Percentiles rank a stretch among this genome's conserved stretches.
Conservation (phyloP, 2,113 vertebrate genomes). For the Alethe diademata region DNA sequence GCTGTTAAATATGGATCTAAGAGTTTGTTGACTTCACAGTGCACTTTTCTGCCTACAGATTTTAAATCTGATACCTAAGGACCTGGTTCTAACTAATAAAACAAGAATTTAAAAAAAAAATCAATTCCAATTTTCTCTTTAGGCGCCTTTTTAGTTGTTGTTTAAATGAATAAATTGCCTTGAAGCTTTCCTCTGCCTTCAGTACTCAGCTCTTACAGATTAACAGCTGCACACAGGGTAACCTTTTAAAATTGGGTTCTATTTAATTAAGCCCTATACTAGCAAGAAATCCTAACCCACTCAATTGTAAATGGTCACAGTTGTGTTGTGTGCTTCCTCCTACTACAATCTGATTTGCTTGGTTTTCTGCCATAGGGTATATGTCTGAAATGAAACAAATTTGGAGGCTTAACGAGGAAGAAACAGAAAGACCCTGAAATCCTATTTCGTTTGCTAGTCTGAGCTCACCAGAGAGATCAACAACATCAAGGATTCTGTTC, state of each 20-base stretch:
- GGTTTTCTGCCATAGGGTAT: constrained; percentile 34
- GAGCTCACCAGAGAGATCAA: background rate
- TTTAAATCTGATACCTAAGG: background rate
- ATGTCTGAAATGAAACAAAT: background rate
- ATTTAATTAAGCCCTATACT: constrained; percentile 38
- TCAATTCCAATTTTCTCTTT: background rate
- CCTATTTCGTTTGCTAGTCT: background rate
- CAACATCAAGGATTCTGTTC: background rate
- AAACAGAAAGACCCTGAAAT: background rate
- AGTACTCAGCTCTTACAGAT: background rate
- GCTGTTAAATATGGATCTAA: background rate
- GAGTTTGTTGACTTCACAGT: background rate
- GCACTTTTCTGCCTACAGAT: background rate
- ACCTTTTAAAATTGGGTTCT: constrained; percentile 40
- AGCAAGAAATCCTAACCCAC: constrained; percentile 1
- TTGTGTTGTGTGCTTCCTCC: background rate
- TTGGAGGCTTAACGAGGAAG: background rate
- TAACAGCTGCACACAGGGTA: constrained; percentile 8
- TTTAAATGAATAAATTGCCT: background rate
- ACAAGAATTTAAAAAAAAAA: background rate
- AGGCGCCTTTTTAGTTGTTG: background rate
- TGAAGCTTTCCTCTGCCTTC: background rate
- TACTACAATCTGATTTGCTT: constrained; percentile 35
- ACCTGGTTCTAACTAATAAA: background rate
- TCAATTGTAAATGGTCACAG: constrained; percentile 15